phyloP scores from a whole-genome alignment of 2,888 invertebrate genomes.

The Monoplex corrugatus region DNA sequence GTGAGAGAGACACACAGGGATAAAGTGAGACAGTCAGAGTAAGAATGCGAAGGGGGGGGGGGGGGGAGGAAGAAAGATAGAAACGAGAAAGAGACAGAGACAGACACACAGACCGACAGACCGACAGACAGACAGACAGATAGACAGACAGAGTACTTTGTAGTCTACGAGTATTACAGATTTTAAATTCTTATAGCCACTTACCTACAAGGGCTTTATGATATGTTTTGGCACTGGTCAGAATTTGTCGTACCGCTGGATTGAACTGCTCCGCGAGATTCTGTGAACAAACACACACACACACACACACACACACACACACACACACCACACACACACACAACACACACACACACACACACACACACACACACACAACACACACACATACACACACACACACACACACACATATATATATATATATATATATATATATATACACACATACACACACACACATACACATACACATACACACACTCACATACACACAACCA shows the following conservation, averaged over 20 bases:
- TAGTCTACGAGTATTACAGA: too few species aligned
- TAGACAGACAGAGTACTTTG: background rate
- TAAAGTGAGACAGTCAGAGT: background rate
- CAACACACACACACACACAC: background rate
- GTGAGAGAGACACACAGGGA: background rate
- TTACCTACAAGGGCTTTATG: slow-evolving; percentile 88
- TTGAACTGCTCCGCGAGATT: slow-evolving; percentile 98
- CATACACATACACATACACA: background rate
- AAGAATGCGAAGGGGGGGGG: background rate
- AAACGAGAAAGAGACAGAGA: slow-evolving; percentile 18
- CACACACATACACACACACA: too few species aligned
- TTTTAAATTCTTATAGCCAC: background rate
- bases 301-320: too few species aligned
- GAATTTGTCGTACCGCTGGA: slow-evolving; percentile 95
- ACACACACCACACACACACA: slow-evolving; percentile 3
- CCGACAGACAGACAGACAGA: background rate
- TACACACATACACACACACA: background rate
- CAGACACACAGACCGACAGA: background rate
- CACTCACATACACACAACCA: slow-evolving; percentile 2
- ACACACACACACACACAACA: background rate
- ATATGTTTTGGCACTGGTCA: slow-evolving; percentile 96
- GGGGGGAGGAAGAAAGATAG: background rate
- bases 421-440: too few species aligned
- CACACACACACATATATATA: background rate
- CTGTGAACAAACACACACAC: slow-evolving; percentile 80